Evolutionary conservation across 2,888 invertebrate genomes (phyloP).

Genomic region (Acanthoscelides obtectus): DNA sequence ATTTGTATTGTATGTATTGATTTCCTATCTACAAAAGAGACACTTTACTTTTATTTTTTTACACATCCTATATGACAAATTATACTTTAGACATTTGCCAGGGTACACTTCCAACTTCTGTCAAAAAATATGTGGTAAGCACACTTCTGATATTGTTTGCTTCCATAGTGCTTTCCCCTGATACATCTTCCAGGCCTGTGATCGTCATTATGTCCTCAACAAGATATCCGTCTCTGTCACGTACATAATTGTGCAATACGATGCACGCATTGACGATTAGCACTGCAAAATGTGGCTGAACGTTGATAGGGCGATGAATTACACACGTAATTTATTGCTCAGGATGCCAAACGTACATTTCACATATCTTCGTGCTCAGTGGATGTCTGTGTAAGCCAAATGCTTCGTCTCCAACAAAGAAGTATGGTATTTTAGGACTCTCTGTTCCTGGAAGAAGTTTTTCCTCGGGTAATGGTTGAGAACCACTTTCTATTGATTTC

Average conservation of each 20-base stretch:
- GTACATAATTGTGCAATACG: conserved; percentile 22
- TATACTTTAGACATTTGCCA: neutral
- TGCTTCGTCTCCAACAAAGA: conserved; percentile 16
- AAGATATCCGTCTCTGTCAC: conserved; percentile 10
- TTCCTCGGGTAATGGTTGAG: conserved; percentile 8
- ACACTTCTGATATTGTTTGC: conserved; percentile 9
- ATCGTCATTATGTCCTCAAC: too few relatives aligned
- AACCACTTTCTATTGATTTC: conserved; percentile 7
- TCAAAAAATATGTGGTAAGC: conserved; percentile 6
- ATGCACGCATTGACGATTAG: conserved; percentile 27
- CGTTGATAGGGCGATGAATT: conserved; percentile 24
- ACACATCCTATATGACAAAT: neutral
- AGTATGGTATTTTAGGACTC: conserved; percentile 9
- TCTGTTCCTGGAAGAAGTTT: conserved; percentile 9
- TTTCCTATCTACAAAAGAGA: too few relatives aligned
- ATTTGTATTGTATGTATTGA: too few relatives aligned
- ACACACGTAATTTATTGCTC: too few relatives aligned
- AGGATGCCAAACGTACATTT: too few relatives aligned
- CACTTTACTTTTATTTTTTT: neutral
- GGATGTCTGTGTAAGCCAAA: conserved; percentile 15
- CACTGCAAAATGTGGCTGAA: conserved; percentile 21
- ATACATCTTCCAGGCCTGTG: neutral
- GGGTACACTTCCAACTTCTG: too few relatives aligned
- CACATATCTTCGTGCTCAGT: conserved; percentile 2
- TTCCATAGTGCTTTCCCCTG: conserved; percentile 7